Conservation (phyloP, 2,888 invertebrate species). For the Bellardia bayeri region DNA sequence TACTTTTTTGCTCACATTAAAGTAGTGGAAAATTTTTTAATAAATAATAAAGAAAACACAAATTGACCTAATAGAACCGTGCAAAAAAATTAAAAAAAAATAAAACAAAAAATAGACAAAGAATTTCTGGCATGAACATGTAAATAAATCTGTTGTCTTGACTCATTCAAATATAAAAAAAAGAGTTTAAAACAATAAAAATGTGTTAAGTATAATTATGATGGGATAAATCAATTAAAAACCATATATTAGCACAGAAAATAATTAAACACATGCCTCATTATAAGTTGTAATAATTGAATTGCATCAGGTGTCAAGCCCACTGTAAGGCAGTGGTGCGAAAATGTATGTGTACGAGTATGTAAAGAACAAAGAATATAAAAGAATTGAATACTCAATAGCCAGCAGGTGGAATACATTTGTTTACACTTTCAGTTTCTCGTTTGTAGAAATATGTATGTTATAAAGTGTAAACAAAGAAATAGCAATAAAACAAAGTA, state of each 20-base stretch:
- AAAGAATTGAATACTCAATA: neutral
- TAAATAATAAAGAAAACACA: too few species aligned
- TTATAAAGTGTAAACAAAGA: neutral
- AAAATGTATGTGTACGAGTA: neutral
- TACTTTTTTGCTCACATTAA: too few species aligned
- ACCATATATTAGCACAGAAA: neutral
- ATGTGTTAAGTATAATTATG: neutral
- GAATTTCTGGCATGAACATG: neutral
- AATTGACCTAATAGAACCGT: neutral
- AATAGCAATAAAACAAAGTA: neutral
- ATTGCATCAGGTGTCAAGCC: slow-evolving; percentile 49
- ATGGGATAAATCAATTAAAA: slow-evolving; percentile 1
- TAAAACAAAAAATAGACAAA: neutral
- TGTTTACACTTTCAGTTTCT: slow-evolving; percentile 44
- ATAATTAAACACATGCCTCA: slow-evolving; percentile 35
- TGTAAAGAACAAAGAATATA: neutral
- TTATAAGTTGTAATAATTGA: neutral
- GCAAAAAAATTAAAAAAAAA: neutral
- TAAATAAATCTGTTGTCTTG: neutral
- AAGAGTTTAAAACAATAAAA: neutral
- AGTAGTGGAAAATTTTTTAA: too few species aligned
- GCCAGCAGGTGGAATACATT: slow-evolving; percentile 26
- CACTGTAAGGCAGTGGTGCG: neutral
- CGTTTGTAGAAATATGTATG: neutral
- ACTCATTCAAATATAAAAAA: neutral